These are phyloP conservation scores for Sinocyclocheilus anophthalmus DNA, from an alignment of 2,113 vertebrate species.

Conservation along the genomic window DNA sequence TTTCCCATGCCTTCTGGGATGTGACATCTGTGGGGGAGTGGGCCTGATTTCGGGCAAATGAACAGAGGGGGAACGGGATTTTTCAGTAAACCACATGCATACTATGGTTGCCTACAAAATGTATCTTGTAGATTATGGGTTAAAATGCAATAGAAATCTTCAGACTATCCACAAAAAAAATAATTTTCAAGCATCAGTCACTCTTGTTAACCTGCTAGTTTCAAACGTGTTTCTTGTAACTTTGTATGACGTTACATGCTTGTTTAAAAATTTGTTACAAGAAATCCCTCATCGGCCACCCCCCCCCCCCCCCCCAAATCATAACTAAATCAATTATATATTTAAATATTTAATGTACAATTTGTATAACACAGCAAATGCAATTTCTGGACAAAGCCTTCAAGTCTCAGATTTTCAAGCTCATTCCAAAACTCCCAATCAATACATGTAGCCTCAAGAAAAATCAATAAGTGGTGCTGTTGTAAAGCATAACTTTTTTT, in stretches of 20 bases:
- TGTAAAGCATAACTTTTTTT: constrained; percentile 25
- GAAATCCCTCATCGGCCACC: too few species aligned
- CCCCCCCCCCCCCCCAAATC: too few species aligned
- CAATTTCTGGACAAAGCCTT: background rate
- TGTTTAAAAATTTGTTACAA: background rate
- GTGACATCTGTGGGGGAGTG: constrained; percentile 66
- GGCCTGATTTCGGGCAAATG: background rate
- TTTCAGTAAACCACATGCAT: background rate
- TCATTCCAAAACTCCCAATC: constrained; percentile 10
- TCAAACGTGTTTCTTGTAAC: too few species aligned
- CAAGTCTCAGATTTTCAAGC: background rate
- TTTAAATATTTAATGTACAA: too few species aligned
- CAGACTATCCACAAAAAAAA: background rate
- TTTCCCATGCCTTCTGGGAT: constrained; percentile 53
- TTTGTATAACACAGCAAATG: too few species aligned
- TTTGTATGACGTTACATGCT: background rate
- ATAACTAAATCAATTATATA: too few species aligned
- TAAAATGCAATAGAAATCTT: background rate
- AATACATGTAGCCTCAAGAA: constrained; percentile 18
- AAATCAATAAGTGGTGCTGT: constrained; percentile 44
- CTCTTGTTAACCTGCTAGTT: background rate
- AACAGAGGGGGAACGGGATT: background rate
- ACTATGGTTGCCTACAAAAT: background rate
- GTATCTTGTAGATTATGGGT: background rate
- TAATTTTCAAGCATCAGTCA: background rate